Base-by-base conservation (phyloP, 2,113 vertebrate genomes). In the Erythrocercus mccallii region DNA sequence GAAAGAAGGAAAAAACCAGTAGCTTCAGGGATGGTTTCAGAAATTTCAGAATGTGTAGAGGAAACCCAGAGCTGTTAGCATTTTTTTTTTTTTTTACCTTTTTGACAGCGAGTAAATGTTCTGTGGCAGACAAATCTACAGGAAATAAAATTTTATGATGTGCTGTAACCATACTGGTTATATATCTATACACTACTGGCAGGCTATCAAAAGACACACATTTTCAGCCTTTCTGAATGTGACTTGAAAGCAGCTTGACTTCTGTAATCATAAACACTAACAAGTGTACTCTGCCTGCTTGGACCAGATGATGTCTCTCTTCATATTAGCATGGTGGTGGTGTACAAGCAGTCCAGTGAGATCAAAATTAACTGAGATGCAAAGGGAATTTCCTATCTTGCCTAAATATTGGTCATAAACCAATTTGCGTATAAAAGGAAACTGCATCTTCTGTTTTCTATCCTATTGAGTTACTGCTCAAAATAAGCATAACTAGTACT, bases 111-210 rank as follows among this genome's bases (percentile, higher is more conserved):
- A 94, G 92, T 94, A 94, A 97, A 96, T 96, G 94, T 96, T 96
- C 95, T 96, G 90, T 96, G 95, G 97, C 96, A 97, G 96, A 90
- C 93, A 95, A 96, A 97, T 95, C 95, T 95, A 93, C 89, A 92
- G 95, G 92, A 97, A 95, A 96, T 97, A 97, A 97, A 93, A 91
- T 92, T 95, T 97, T 96, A 96, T 87, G 88, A 95, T 90, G 77
- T 95, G 69, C 82, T 88, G 54, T 92, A 94, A 76, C 88, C 81
- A 38, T 91, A 42, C 61, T 47, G 68, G 81, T 91, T 97, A 85
- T 95, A 69, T 90, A 93, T 96, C 94, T 94, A 47, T 94, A 96
- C 10, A 4, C 73, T 93, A 77, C 89, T 95, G 95, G 85, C 93
- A 96, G 95, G 86, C 85, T 91, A 95, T 95, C 95, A 97, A 94